Conservation (phyloP, 2,797 vertebrate genomes). For the Paramormyrops hopkinsi region DNA sequence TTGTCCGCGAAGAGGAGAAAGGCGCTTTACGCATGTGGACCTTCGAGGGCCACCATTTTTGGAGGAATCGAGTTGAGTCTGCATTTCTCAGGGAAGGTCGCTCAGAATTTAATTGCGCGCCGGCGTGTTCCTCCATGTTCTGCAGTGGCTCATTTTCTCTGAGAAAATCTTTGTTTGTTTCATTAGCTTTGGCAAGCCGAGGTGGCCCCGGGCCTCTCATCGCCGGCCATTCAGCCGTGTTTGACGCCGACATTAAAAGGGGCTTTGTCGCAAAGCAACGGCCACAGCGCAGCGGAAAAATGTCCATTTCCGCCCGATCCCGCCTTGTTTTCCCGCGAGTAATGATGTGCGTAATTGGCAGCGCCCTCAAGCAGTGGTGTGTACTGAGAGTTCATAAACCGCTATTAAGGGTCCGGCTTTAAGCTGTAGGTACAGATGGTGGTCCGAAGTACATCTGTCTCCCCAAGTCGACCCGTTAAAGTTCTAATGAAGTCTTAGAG, state of each 20-base stretch:
- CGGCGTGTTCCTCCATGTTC: constrained; percentile 47
- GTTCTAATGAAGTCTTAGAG: constrained; percentile 41
- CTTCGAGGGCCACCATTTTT: constrained; percentile 32
- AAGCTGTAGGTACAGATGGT: constrained; percentile 57
- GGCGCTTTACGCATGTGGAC: constrained; percentile 38
- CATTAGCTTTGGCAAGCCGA: constrained; percentile 58
- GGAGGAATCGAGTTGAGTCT: constrained; percentile 31
- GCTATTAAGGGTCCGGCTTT: constrained; percentile 64
- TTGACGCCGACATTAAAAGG: constrained; percentile 65
- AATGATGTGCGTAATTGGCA: constrained; percentile 75
- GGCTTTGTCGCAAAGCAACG: constrained; percentile 79
- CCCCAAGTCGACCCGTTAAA: constrained; percentile 48
- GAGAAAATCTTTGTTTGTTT: constrained; percentile 66
- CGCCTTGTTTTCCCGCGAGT: constrained; percentile 52
- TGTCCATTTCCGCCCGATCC: constrained; percentile 60
- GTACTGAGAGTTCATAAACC: constrained; percentile 58
- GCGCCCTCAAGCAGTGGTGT: constrained; percentile 57
- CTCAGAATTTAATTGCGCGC: constrained; percentile 23
- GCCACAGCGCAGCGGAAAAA: constrained; percentile 68
- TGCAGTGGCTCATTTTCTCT: constrained; percentile 49
- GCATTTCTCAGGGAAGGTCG: constrained; percentile 19
- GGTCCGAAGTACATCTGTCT: constrained; percentile 60
- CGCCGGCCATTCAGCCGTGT: constrained; percentile 57
- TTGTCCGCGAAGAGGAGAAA: constrained; percentile 49
- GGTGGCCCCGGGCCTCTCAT: constrained; percentile 47